These are phyloP conservation scores for Notarius lentiginosus DNA, from an alignment of 2,113 vertebrate genomes.

Conservation along the genomic window DNA sequence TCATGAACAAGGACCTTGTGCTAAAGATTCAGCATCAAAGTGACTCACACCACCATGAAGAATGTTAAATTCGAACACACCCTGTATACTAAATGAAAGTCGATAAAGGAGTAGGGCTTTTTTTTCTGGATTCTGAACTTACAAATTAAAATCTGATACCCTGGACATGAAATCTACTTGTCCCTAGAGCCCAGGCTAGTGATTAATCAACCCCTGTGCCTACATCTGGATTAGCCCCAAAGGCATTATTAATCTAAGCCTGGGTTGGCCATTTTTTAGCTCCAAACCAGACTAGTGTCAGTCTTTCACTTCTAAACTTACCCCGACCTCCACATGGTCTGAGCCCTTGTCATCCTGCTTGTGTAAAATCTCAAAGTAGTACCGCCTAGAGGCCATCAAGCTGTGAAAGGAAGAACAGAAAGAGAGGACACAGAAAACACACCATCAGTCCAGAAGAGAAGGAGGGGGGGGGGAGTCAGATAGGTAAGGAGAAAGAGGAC, in stretches of 20 bases:
- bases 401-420: slow-evolving; percentile 64
- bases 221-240: background rate
- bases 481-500: slow-evolving; percentile 41
- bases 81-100: background rate
- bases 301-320: slow-evolving; percentile 65
- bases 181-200: background rate
- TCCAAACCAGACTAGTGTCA: background rate
- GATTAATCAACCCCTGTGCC: background rate
- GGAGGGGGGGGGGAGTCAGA: background rate
- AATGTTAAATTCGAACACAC: background rate
- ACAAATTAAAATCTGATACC: slow-evolving; percentile 12
- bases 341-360: slow-evolving; percentile 96
- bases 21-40: background rate
- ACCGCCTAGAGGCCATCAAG: slow-evolving; percentile 87
- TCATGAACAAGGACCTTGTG: background rate
- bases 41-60: background rate
- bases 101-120: background rate
- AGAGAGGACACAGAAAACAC: slow-evolving; percentile 45
- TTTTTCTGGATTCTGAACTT: background rate
- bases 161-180: background rate
- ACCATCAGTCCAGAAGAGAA: slow-evolving; percentile 21
- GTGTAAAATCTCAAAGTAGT: slow-evolving; percentile 98
- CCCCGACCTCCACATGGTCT: slow-evolving; percentile 96
- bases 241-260: background rate
- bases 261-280: background rate